Evolutionary conservation across 2,113 vertebrate species (phyloP).

Genomic region (Pterocles gutturalis): DNA sequence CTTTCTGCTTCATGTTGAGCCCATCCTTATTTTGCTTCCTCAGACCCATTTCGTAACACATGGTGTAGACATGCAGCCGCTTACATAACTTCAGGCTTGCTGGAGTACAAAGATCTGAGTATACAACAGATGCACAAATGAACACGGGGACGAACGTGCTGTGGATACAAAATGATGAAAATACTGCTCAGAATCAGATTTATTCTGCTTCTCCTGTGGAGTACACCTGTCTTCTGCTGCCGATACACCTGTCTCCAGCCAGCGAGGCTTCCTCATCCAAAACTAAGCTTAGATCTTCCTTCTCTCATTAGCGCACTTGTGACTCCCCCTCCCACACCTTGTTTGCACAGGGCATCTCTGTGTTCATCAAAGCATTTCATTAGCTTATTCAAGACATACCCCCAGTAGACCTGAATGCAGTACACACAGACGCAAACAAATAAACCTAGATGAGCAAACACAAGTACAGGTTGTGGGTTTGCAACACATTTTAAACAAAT

Average conservation of each 20-base stretch:
- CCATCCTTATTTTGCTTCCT: constrained; percentile 26
- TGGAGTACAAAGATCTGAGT: constrained; percentile 57
- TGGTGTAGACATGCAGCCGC: not conserved
- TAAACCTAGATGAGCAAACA: constrained; percentile 29
- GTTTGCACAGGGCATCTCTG: not conserved
- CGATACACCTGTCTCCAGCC: not conserved
- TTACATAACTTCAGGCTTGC: constrained; percentile 65
- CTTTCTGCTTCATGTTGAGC: not conserved
- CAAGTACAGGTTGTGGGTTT: not conserved
- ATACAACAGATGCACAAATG: constrained; percentile 60
- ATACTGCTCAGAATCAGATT: constrained; percentile 40
- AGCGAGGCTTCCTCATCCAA: constrained; percentile 26
- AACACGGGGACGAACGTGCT: constrained; percentile 11
- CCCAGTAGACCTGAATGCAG: not conserved
- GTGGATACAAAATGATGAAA: constrained; percentile 36
- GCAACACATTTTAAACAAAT: constrained; percentile 2
- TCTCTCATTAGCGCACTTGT: not conserved
- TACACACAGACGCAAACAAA: constrained; percentile 31
- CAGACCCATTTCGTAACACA: constrained; percentile 6
- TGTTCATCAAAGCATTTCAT: constrained; percentile 15
- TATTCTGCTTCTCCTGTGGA: constrained; percentile 61
- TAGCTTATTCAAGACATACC: not conserved
- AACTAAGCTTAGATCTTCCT: constrained; percentile 44
- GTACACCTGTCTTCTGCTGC: constrained; percentile 65
- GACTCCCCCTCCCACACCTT: not conserved